Evolutionary conservation across 1,140 invertebrate species (phyloP).

Genomic region (Sminthurides bifidus): DNA sequence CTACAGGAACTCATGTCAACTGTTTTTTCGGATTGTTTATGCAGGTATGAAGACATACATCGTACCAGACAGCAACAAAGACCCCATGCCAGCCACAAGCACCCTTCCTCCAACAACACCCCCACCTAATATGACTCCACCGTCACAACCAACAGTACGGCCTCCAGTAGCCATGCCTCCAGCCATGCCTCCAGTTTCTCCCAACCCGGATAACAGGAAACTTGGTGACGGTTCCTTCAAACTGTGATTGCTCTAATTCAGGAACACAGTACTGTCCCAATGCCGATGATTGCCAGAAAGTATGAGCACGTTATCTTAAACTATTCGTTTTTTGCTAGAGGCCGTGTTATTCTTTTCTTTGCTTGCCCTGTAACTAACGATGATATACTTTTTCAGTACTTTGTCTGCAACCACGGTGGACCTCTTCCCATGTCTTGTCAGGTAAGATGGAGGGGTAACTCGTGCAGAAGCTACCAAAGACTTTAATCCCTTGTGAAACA

Average conservation of each 20-base stretch:
- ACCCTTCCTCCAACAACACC: background rate
- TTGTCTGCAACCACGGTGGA: constrained; percentile 62
- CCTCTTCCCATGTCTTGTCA: constrained; percentile 40
- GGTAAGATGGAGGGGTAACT: background rate
- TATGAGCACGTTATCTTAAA: background rate
- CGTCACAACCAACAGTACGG: background rate
- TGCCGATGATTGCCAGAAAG: constrained; percentile 19
- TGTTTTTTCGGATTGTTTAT: no score
- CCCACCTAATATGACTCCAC: background rate
- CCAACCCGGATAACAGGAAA: no score
- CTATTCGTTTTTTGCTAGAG: background rate
- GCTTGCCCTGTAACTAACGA: no score
- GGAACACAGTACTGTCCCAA: constrained; percentile 20
- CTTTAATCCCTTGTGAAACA: constrained; percentile 32
- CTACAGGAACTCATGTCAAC: no score
- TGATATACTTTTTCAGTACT: constrained; percentile 52
- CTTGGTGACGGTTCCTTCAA: background rate
- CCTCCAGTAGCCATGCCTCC: background rate
- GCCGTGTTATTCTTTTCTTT: constrained; percentile 19
- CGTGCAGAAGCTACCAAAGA: no score
- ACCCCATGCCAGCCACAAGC: background rate
- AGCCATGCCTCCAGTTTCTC: background rate
- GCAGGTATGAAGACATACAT: constrained; percentile 52
- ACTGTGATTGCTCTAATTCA: constrained; percentile 4
- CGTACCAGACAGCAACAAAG: constrained; percentile 43